Conservation (phyloP, 64 coral and sea anemone genomes). For the Orbicella faveolata region DNA sequence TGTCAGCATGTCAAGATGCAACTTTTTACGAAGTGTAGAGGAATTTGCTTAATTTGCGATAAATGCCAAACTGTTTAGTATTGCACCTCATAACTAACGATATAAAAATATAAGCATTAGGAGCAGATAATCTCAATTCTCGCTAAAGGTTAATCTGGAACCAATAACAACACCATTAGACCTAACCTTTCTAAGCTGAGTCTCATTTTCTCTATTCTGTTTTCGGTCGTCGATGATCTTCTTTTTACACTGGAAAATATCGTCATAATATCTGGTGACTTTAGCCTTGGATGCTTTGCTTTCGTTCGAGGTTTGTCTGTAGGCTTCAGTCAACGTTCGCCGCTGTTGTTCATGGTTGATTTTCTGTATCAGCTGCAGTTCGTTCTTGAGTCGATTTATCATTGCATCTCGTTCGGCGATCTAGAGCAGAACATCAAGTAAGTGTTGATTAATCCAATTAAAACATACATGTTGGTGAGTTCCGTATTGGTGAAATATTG, state of each 20-base stretch:
- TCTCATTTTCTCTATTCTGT: conserved; percentile 66
- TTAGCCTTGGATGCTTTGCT: conserved; percentile 39
- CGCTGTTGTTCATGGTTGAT: conserved; percentile 60
- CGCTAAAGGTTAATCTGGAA: too few relatives aligned
- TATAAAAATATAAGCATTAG: too few relatives aligned
- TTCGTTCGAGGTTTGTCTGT: conserved; percentile 62
- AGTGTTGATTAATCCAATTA: too few relatives aligned
- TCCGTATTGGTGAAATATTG: too few relatives aligned
- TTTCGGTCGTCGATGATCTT: conserved; percentile 18
- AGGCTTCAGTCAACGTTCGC: conserved; percentile 70
- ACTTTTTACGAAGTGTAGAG: too few relatives aligned
- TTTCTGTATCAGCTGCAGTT: conserved; percentile 71
- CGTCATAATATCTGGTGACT: conserved; percentile 40
- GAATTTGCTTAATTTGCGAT: too few relatives aligned
- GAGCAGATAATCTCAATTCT: too few relatives aligned
- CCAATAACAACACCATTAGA: not conserved
- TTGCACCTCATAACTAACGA: too few relatives aligned
- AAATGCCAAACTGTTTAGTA: too few relatives aligned
- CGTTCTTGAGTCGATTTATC: conserved; percentile 49
- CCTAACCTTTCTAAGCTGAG: conserved; percentile 72
- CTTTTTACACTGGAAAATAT: conserved; percentile 39
- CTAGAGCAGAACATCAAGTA: conserved; percentile 20
- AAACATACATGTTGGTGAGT: too few relatives aligned
- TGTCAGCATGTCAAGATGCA: too few relatives aligned
- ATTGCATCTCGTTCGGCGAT: conserved; percentile 55